A percentile compares a stretch with the other conserved stretches of the same genome.
Evolutionary conservation across 2,797 vertebrate species (phyloP).

Genomic region (Ptychadena robeensis): DNA sequence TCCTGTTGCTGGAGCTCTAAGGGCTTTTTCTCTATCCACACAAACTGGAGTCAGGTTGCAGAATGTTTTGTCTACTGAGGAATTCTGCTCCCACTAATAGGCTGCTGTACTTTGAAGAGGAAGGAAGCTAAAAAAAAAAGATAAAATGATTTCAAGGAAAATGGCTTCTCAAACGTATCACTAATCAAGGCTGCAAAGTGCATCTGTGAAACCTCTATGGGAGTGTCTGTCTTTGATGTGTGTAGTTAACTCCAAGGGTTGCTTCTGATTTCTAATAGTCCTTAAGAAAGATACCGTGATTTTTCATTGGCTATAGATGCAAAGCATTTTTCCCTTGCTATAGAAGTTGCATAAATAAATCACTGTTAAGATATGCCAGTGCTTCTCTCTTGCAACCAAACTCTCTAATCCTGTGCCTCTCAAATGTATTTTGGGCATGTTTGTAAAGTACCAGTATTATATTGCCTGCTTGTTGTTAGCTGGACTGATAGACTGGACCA

Average conservation of each 20-base stretch:
- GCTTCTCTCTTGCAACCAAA: background rate
- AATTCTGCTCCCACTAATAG: conserved; percentile 46
- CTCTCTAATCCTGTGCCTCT: background rate
- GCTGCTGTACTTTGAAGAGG: conserved; percentile 45
- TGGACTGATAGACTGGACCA: background rate
- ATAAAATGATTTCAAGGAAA: conserved; percentile 52
- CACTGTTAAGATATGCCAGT: background rate
- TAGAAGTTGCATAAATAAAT: background rate
- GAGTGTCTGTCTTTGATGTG: conserved; percentile 40
- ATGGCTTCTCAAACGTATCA: conserved; percentile 36
- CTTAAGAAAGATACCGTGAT: background rate
- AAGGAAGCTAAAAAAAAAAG: conserved; percentile 51
- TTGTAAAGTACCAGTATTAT: background rate
- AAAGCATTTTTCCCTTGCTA: background rate
- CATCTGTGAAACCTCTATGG: conserved; percentile 13
- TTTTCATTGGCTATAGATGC: background rate
- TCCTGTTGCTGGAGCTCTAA: conserved; percentile 23
- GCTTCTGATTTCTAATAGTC: background rate
- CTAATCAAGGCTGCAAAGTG: conserved; percentile 52
- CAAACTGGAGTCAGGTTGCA: conserved; percentile 54
- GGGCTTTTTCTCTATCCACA: conserved; percentile 32
- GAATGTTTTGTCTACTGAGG: conserved; percentile 55
- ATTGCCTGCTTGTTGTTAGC: background rate
- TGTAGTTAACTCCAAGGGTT: background rate
- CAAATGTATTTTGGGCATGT: background rate